These are phyloP conservation scores for Palythoa caribaeorum DNA, from an alignment of 92 coral and sea anemone genomes.

Conservation along the genomic window DNA sequence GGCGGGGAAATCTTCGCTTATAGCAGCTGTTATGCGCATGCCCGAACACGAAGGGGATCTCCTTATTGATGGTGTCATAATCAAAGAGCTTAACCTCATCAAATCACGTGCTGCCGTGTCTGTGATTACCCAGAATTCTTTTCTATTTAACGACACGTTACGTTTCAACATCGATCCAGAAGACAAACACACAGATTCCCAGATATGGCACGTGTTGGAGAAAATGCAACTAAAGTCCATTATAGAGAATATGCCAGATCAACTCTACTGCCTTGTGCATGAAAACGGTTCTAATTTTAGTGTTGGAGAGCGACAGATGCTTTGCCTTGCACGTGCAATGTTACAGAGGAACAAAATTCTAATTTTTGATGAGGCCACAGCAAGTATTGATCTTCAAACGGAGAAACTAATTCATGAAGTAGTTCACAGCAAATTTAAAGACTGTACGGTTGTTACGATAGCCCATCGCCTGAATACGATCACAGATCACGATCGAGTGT, in stretches of 20 bases:
- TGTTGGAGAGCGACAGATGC: conserved; percentile 22
- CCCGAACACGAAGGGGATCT: conserved; percentile 4
- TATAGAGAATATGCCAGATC: background rate
- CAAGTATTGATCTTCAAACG: conserved; percentile 4
- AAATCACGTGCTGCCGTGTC: background rate
- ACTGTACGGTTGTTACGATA: conserved; percentile 8
- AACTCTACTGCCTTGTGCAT: background rate
- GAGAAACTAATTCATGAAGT: conserved; percentile 20
- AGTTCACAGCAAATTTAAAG: background rate
- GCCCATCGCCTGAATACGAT: background rate
- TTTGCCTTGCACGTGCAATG: conserved; percentile 10
- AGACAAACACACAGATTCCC: background rate
- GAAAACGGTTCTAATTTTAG: conserved; percentile 29
- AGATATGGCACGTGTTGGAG: background rate
- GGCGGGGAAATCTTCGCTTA: background rate
- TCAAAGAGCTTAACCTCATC: background rate
- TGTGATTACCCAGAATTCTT: conserved; percentile 20
- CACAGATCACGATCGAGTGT: too few relatives aligned
- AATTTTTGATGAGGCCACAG: conserved; percentile 9
- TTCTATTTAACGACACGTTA: background rate
- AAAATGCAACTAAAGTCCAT: conserved; percentile 1
- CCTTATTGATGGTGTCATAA: background rate
- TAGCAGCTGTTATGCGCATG: conserved; percentile 8
- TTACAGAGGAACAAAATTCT: background rate
- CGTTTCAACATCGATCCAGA: conserved; percentile 8